phyloP scores from a whole-genome alignment of 2,888 invertebrate species.

The Sepioteuthis lessoniana region DNA sequence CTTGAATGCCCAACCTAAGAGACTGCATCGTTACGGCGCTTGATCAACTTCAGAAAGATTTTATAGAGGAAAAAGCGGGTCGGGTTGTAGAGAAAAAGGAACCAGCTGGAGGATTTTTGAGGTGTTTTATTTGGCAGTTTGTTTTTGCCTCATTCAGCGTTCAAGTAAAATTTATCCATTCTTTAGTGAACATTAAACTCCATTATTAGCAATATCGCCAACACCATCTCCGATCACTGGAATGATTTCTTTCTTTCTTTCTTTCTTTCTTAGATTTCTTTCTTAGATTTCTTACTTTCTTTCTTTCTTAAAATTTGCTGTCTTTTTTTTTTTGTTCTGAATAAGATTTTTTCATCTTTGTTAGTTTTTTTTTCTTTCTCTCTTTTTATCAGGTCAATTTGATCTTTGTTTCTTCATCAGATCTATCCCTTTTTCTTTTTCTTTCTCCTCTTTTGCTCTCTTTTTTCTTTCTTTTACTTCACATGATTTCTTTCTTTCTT shows the following conservation, averaged over 20 bases:
- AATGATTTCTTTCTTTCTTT: not conserved
- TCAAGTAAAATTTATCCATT: not conserved
- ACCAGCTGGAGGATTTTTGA: too few species aligned
- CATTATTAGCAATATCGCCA: not conserved
- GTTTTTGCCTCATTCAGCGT: not conserved
- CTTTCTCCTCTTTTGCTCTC: too few species aligned
- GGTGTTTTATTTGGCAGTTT: not conserved
- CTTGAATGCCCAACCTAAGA: conserved; percentile 5
- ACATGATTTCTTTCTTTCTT: too few species aligned
- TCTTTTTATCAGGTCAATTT: too few species aligned
- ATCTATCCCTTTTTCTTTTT: too few species aligned
- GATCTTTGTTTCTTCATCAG: too few species aligned
- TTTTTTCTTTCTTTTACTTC: too few species aligned
- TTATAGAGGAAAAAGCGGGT: not conserved
- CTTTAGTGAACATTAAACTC: not conserved
- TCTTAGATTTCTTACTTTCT: not conserved
- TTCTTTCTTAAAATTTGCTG: too few species aligned
- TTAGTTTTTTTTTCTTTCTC: too few species aligned
- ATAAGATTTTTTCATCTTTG: too few species aligned
- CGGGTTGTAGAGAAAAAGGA: not conserved
- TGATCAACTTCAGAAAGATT: not conserved
- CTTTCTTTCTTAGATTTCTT: not conserved
- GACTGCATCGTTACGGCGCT: not conserved
- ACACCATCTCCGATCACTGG: not conserved
- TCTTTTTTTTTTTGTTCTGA: too few species aligned